These are phyloP conservation scores for Poeciliopsis occidentalis DNA, from an alignment of 2,113 vertebrate species.

Conservation along the genomic window DNA sequence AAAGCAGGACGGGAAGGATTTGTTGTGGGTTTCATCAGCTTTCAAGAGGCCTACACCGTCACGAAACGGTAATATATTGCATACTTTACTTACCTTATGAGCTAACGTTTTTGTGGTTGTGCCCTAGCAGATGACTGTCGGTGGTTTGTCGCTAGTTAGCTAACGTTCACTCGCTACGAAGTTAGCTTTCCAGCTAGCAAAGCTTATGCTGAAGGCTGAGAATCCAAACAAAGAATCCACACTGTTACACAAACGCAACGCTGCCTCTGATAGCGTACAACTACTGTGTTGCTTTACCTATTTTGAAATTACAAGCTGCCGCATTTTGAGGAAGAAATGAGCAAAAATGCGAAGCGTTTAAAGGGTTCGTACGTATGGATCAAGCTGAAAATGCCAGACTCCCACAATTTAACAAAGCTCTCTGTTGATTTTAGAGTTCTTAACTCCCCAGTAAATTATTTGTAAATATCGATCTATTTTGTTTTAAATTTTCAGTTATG, in stretches of 20 bases:
- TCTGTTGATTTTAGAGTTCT: neutral
- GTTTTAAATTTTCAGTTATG: neutral
- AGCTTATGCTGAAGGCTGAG: conserved; percentile 23
- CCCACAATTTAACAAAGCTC: neutral
- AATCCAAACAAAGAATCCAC: conserved; percentile 1
- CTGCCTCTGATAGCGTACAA: neutral
- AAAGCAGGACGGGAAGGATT: conserved; percentile 51
- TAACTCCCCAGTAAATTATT: neutral
- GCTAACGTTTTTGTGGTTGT: neutral
- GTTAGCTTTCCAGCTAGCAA: conserved; percentile 42
- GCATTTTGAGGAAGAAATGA: neutral
- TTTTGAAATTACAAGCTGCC: neutral
- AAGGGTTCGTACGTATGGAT: neutral
- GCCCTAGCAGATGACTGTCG: neutral
- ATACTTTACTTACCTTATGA: neutral
- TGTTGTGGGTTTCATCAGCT: conserved; percentile 65
- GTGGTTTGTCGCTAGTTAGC: neutral
- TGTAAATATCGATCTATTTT: neutral
- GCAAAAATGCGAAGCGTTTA: neutral
- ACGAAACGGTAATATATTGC: conserved; percentile 52
- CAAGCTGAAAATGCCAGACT: neutral
- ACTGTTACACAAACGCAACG: neutral
- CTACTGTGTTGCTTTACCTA: neutral
- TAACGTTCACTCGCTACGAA: conserved; percentile 17
- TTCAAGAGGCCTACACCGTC: conserved; percentile 31